phyloP scores from a whole-genome alignment of 2,113 vertebrate species.

The Mobula birostris region DNA sequence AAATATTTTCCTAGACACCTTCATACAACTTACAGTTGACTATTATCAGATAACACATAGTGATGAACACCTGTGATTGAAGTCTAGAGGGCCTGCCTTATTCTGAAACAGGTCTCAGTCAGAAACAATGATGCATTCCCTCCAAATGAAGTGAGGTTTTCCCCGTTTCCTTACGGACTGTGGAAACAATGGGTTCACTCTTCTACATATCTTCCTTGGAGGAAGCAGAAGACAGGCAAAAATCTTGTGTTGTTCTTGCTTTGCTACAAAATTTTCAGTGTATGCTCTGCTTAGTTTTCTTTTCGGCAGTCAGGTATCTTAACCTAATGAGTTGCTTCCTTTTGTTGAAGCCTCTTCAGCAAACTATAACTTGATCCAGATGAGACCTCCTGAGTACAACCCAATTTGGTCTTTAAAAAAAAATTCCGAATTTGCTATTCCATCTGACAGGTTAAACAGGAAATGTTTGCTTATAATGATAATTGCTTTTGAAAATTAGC shows the following conservation, averaged over 20 bases:
- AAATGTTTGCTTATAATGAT: background rate
- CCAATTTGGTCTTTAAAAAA: background rate
- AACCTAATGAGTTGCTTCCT: background rate
- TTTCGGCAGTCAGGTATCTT: background rate
- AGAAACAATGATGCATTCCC: background rate
- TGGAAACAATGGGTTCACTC: background rate
- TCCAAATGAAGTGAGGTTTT: background rate
- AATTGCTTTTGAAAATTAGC: background rate
- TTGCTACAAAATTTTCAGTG: background rate
- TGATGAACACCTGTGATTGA: background rate
- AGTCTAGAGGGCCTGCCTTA: background rate
- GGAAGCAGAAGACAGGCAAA: background rate
- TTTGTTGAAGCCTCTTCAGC: background rate
- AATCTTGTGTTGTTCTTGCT: background rate
- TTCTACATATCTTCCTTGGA: background rate
- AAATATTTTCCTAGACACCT: background rate
- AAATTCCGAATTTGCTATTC: background rate
- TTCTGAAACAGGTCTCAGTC: background rate
- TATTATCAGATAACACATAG: background rate
- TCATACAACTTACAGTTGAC: background rate
- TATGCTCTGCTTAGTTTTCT: background rate
- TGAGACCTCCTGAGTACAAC: background rate
- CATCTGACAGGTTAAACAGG: background rate
- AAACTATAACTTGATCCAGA: background rate
- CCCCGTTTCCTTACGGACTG: background rate